phyloP scores from a whole-genome alignment of 2,888 invertebrate species.

The Lordiphosa fenestrarum region DNA sequence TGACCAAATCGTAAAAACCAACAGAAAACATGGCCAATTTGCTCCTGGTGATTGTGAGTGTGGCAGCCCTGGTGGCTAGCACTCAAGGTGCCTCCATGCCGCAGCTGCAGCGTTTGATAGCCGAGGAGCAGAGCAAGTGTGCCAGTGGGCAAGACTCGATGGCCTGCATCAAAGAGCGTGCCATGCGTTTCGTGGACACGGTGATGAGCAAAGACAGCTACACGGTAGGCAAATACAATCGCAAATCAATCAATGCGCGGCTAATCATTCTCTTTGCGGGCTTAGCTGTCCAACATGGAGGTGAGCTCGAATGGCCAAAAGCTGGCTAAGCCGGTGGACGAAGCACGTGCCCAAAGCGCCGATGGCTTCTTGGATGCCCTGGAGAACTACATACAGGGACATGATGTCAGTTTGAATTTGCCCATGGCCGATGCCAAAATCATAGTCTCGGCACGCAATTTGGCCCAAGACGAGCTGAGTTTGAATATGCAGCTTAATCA shows the following conservation, averaged over 20 bases:
- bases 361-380: constrained; percentile 85
- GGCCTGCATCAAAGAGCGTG: constrained; percentile 91
- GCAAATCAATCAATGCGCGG: neutral
- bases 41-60: constrained; percentile 83
- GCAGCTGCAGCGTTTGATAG: constrained; percentile 87
- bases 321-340: constrained; percentile 80
- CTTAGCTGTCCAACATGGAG: constrained; percentile 88
- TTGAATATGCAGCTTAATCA: constrained; percentile 85
- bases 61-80: constrained; percentile 81
- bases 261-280: neutral
- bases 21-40: constrained; percentile 62
- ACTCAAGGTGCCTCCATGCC: constrained; percentile 82
- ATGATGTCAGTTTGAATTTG: constrained; percentile 89
- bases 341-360: constrained; percentile 82
- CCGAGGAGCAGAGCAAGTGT: constrained; percentile 89
- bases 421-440: constrained; percentile 87
- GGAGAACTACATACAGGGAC: constrained; percentile 87
- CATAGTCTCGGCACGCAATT: constrained; percentile 88
- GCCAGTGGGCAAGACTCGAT: constrained; percentile 88
- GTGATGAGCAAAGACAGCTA: constrained; percentile 89
- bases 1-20: constrained; percentile 33
- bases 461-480: constrained; percentile 88
- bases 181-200: constrained; percentile 88
- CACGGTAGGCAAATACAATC: constrained; percentile 83
- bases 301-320: constrained; percentile 87